These are phyloP conservation scores for Chloromyia formosa DNA, from an alignment of 2,888 invertebrate species.

Conservation along the genomic window DNA sequence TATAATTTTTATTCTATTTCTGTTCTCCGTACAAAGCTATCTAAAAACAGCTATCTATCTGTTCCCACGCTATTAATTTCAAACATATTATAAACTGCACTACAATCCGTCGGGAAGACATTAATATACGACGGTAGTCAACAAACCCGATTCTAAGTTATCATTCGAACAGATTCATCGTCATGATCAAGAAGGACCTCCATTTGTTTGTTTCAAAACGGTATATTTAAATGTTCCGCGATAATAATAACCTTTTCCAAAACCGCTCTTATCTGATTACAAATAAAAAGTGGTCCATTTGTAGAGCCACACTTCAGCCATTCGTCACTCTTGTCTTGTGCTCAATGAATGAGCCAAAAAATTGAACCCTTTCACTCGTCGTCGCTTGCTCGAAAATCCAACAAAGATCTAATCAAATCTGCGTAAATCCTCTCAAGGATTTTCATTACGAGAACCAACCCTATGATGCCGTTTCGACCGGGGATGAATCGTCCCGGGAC, in stretches of 20 bases:
- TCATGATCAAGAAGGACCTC: too few relatives aligned
- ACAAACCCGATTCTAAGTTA: too few relatives aligned
- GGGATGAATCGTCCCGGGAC: not conserved
- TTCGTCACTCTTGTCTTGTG: constrained; percentile 18
- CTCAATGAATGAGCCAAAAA: not conserved
- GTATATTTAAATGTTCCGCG: too few relatives aligned
- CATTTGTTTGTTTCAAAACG: too few relatives aligned
- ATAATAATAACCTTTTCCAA: not conserved
- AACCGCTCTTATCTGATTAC: not conserved
- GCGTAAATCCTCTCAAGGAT: constrained; percentile 21
- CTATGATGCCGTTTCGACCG: not conserved
- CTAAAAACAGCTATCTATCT: too few relatives aligned
- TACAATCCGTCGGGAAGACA: too few relatives aligned
- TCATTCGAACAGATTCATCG: too few relatives aligned
- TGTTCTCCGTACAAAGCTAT: too few relatives aligned
- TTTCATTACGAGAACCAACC: not conserved
- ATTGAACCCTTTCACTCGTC: constrained; percentile 34
- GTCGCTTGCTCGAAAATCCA: constrained; percentile 11
- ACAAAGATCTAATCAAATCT: constrained; percentile 41
- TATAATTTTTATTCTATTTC: too few relatives aligned
- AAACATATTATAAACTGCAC: too few relatives aligned
- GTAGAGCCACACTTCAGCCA: constrained; percentile 24
- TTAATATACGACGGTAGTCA: too few relatives aligned
- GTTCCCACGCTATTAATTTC: too few relatives aligned
- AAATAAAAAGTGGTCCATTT: not conserved